Conservation (phyloP, 2,888 invertebrate genomes). For the Hirudinaria manillensis region DNA sequence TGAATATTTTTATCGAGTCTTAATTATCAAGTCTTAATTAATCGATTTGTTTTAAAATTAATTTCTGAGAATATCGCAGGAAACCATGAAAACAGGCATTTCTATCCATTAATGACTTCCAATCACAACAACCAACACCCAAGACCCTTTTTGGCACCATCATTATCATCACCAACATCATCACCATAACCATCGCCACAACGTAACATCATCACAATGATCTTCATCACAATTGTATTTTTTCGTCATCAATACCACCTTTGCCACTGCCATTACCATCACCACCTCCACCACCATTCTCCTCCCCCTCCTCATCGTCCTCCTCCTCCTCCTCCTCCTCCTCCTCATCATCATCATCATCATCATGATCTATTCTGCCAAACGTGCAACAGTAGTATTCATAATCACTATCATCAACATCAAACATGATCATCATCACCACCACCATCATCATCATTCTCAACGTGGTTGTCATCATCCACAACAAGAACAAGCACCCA, state of each 20-base stretch:
- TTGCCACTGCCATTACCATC: slow-evolving; percentile 22
- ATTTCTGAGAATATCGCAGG: too few species aligned
- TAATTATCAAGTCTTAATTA: too few species aligned
- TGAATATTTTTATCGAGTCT: too few species aligned
- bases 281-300: background rate
- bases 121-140: too few species aligned
- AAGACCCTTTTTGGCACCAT: too few species aligned
- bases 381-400: background rate
- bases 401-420: background rate
- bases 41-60: too few species aligned
- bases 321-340: slow-evolving; percentile 23
- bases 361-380: background rate
- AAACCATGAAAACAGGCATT: too few species aligned
- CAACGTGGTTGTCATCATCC: slow-evolving; percentile 25
- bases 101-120: too few species aligned
- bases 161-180: slow-evolving; percentile 6
- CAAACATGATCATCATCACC: slow-evolving; percentile 20
- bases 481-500: slow-evolving; percentile 18
- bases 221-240: background rate
- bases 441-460: slow-evolving; percentile 14
- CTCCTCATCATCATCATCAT: slow-evolving; percentile 11
- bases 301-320: slow-evolving; percentile 8
- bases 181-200: slow-evolving; percentile 2
- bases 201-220: slow-evolving; percentile 4
- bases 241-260: background rate